A percentile compares a stretch with the other conserved stretches of the same genome.
phyloP scores from a whole-genome alignment of 2,113 vertebrate genomes.

The Mellivora capensis region DNA sequence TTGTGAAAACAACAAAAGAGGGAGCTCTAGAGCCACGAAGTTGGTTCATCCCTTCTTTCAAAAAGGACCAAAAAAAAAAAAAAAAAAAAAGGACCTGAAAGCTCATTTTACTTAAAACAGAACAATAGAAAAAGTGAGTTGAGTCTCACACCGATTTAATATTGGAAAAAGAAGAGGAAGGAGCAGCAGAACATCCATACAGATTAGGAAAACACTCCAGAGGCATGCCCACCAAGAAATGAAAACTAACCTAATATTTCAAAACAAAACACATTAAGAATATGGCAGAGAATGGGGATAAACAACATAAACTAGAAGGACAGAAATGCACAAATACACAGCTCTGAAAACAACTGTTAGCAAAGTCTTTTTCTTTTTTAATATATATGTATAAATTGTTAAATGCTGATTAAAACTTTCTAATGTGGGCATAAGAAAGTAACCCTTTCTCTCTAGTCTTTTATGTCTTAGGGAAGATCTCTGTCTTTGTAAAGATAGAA shows the following conservation, averaged over 20 bases:
- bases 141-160: background rate
- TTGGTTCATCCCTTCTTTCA: background rate
- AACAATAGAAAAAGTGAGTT: background rate
- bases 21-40: background rate
- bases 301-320: background rate
- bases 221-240: background rate
- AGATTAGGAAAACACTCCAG: background rate
- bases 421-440: background rate
- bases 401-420: background rate
- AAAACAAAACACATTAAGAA: background rate
- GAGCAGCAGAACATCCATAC: background rate
- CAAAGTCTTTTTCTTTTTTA: background rate
- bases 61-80: background rate
- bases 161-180: background rate
- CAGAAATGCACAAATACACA: background rate
- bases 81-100: background rate
- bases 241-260: background rate
- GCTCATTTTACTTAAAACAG: background rate
- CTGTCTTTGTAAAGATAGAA: background rate
- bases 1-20: constrained; percentile 27
- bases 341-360: background rate
- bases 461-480: background rate
- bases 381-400: background rate
- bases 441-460: background rate
- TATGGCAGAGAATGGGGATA: background rate